Percentiles rank a stretch among this genome's conserved stretches.
These are phyloP conservation scores for Limosa lapponica DNA, from an alignment of 2,797 vertebrate genomes.

Conservation along the genomic window DNA sequence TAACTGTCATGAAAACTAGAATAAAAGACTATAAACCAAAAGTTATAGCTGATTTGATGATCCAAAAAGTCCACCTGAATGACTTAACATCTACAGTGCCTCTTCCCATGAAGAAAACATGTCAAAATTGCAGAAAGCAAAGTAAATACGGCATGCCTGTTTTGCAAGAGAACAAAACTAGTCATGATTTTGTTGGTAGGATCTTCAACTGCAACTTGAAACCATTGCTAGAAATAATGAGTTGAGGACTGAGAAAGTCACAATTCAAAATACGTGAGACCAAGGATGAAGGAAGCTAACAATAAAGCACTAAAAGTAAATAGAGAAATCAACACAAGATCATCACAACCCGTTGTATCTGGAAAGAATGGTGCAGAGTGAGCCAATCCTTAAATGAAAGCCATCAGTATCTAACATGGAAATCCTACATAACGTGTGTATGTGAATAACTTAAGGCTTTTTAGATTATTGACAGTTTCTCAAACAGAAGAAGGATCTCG, in stretches of 20 bases:
- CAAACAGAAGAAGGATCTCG: neutral
- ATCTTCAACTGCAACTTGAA: neutral
- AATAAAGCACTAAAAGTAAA: neutral
- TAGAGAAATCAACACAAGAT: neutral
- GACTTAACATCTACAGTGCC: neutral
- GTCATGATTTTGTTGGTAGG: neutral
- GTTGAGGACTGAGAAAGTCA: neutral
- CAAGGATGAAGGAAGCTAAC: neutral
- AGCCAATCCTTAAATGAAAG: neutral
- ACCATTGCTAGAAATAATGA: neutral
- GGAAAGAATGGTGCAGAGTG: neutral
- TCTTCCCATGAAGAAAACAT: neutral
- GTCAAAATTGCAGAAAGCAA: neutral
- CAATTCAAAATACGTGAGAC: neutral
- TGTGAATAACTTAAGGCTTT: neutral
- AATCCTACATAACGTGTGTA: too few relatives aligned
- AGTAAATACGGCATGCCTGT: neutral
- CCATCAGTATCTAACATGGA: neutral
- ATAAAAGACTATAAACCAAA: neutral
- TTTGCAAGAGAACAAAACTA: neutral
- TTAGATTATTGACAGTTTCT: neutral
- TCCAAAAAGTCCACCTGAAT: neutral
- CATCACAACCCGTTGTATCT: neutral
- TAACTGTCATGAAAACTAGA: neutral
- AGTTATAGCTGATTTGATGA: neutral